A percentile compares a stretch with the other conserved stretches of the same genome.
Evolutionary conservation across 2,113 vertebrate species (phyloP).

Genomic region (Microtus pennsylvanicus): DNA sequence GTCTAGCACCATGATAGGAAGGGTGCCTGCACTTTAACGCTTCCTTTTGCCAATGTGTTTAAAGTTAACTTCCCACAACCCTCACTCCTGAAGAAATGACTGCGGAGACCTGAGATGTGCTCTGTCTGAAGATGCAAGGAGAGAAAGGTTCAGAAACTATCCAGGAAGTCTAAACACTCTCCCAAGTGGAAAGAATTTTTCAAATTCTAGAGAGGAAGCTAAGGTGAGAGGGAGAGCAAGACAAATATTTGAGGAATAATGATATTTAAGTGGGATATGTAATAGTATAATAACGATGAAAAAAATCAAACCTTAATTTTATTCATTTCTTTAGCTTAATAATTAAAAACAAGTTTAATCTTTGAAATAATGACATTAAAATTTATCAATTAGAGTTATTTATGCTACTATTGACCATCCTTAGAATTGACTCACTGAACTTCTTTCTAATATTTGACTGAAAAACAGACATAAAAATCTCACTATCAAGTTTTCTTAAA

Average conservation of each 20-base stretch:
- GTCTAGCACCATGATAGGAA: background rate
- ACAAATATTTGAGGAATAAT: background rate
- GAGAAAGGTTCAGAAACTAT: background rate
- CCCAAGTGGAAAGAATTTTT: background rate
- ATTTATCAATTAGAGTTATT: constrained; percentile 12
- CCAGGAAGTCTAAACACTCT: background rate
- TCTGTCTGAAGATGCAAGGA: background rate
- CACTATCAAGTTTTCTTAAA: background rate
- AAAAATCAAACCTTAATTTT: background rate
- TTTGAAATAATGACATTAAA: constrained; percentile 37
- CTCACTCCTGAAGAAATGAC: background rate
- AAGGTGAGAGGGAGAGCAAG: background rate
- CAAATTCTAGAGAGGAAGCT: background rate
- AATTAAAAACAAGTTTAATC: constrained; percentile 30
- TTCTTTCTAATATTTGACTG: background rate
- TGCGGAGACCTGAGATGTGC: background rate
- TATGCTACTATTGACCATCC: background rate
- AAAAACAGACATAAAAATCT: background rate
- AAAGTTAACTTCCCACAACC: background rate
- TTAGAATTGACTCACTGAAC: background rate
- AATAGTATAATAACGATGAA: background rate
- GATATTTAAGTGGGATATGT: background rate
- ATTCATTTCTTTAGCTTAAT: constrained; percentile 10
- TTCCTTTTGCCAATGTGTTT: background rate
- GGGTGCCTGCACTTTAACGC: background rate